Conservation (phyloP, 2,797 vertebrate species). For the Sparidentex hasta region DNA sequence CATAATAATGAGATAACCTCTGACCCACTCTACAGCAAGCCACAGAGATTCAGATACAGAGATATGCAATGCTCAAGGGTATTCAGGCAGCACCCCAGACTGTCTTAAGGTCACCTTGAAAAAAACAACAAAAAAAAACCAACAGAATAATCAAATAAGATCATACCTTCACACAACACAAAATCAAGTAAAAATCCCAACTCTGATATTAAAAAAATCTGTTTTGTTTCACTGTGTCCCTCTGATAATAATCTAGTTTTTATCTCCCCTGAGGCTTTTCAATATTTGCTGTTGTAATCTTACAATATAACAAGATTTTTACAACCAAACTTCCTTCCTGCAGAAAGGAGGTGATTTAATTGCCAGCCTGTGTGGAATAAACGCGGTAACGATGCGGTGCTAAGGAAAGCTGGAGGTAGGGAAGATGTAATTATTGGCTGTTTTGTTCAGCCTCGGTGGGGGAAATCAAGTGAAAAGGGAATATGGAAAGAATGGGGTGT, state of each 20-base stretch:
- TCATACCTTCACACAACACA: conserved; percentile 7
- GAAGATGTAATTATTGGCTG: conserved; percentile 1
- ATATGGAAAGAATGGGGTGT: not conserved
- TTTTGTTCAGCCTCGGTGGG: not conserved
- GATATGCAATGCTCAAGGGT: conserved; percentile 22
- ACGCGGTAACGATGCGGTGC: not conserved
- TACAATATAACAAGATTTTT: conserved; percentile 7
- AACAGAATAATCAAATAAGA: conserved; percentile 21
- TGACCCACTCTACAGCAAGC: conserved; percentile 13
- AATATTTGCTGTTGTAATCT: conserved; percentile 27
- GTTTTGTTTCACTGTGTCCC: conserved; percentile 15
- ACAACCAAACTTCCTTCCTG: conserved; percentile 9
- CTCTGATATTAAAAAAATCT: conserved; percentile 20
- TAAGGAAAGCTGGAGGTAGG: not conserved
- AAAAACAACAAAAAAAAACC: conserved; percentile 14
- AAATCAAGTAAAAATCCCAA: conserved; percentile 21
- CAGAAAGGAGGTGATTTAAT: conserved; percentile 38
- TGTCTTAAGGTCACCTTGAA: conserved; percentile 8
- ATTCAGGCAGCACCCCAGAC: conserved; percentile 17
- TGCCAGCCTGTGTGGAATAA: conserved; percentile 1
- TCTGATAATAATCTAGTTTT: conserved; percentile 22
- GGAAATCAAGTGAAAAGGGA: not conserved
- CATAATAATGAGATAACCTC: conserved; percentile 67
- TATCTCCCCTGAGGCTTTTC: conserved; percentile 23
- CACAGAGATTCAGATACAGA: not conserved